These are phyloP conservation scores for Chironomus tepperi DNA, from an alignment of 1,140 invertebrate species.

Conservation along the genomic window DNA sequence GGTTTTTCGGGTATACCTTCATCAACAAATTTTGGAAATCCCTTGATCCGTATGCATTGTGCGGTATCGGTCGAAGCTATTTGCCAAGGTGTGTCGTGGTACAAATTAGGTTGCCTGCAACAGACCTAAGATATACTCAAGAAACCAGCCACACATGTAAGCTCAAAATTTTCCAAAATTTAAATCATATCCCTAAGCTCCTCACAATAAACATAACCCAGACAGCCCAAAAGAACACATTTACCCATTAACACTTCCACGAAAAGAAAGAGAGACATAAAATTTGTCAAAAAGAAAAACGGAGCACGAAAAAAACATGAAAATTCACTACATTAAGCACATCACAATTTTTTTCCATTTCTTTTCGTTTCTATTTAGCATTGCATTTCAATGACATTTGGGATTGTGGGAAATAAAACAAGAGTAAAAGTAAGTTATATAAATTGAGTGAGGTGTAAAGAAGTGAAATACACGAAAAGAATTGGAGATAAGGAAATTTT, in stretches of 20 bases:
- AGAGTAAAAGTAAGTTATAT: neutral
- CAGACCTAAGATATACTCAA: no score
- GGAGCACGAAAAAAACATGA: neutral
- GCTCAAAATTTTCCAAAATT: no score
- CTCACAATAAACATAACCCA: neutral
- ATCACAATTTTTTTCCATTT: constrained; percentile 5
- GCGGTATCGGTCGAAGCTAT: no score
- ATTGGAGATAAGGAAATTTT: neutral
- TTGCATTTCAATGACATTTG: constrained; percentile 22
- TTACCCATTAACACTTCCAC: no score
- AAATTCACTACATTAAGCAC: constrained; percentile 21
- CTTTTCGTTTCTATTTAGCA: neutral
- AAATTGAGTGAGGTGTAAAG: neutral
- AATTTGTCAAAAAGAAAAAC: constrained; percentile 12
- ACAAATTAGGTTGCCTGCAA: no score
- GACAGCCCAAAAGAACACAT: neutral
- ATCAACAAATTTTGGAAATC: no score
- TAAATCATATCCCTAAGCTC: no score
- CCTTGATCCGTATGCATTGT: no score
- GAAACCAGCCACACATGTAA: no score
- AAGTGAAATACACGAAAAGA: neutral
- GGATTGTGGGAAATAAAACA: neutral
- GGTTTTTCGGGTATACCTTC: no score
- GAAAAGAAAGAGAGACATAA: neutral
- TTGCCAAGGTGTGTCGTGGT: no score